phyloP scores from a whole-genome alignment of 2,113 vertebrate species.

The Antigone vipio region DNA sequence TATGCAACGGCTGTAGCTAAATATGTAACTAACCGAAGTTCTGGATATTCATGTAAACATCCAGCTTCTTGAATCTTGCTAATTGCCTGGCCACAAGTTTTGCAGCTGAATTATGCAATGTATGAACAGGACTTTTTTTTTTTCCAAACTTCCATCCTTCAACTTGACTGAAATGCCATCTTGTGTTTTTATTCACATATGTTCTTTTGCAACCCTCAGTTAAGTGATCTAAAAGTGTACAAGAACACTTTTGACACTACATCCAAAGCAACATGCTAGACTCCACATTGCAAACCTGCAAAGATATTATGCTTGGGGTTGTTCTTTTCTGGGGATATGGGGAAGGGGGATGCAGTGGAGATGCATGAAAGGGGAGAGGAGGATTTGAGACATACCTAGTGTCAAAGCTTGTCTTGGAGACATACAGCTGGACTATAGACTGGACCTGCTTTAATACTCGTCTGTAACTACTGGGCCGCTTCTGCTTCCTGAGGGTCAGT shows the following conservation, averaged over 20 bases:
- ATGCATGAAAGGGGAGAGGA: not conserved
- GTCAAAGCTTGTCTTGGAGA: not conserved
- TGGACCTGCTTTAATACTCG: not conserved
- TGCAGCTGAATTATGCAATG: not conserved
- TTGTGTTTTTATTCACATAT: not conserved
- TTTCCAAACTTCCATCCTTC: not conserved
- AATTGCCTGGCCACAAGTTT: not conserved
- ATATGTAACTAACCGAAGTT: not conserved
- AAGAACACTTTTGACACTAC: not conserved
- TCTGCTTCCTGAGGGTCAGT: not conserved
- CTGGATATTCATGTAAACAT: not conserved
- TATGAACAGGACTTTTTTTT: not conserved
- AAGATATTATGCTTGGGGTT: not conserved
- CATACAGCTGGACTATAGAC: not conserved
- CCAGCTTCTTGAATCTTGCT: not conserved
- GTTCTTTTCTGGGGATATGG: not conserved
- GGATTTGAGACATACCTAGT: not conserved
- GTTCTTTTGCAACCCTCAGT: not conserved
- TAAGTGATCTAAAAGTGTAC: not conserved
- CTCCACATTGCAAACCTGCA: not conserved
- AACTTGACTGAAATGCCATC: not conserved
- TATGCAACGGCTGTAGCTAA: not conserved
- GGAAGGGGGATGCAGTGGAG: not conserved
- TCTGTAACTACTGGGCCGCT: not conserved
- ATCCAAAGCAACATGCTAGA: not conserved